A percentile compares a stretch with the other conserved stretches of the same genome.
These are phyloP conservation scores for Momotus momota DNA, from an alignment of 2,797 vertebrate species.

Conservation along the genomic window DNA sequence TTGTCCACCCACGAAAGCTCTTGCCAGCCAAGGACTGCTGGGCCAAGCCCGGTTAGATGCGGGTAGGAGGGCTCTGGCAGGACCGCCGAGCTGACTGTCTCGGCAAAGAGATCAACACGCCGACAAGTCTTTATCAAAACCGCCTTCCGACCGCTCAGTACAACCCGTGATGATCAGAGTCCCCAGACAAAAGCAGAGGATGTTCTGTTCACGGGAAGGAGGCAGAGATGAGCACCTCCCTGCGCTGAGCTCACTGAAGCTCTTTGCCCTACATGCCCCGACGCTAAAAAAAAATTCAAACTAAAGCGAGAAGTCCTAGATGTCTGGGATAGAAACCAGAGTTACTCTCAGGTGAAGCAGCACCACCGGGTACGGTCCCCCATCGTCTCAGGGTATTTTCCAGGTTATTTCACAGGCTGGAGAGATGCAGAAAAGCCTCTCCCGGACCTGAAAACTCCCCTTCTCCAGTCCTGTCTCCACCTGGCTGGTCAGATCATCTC, in stretches of 20 bases:
- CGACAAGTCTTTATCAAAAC: background rate
- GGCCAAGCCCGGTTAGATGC: background rate
- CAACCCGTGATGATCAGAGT: constrained; percentile 16
- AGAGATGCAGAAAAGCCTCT: background rate
- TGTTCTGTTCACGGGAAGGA: background rate
- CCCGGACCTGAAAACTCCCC: background rate
- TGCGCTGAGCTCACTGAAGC: background rate
- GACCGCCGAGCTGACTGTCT: background rate
- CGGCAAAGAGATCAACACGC: background rate
- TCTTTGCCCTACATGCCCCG: background rate
- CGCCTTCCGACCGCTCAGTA: background rate
- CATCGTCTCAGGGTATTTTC: background rate
- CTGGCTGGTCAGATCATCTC: accelerated
- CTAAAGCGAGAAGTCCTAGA: background rate
- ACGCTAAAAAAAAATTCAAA: background rate
- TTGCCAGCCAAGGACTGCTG: background rate
- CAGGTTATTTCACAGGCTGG: accelerated
- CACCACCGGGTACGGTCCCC: accelerated
- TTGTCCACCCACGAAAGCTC: background rate
- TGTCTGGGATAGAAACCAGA: background rate
- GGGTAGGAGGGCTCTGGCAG: background rate
- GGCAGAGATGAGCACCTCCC: background rate
- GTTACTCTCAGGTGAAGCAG: background rate
- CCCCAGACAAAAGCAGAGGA: constrained; percentile 5
- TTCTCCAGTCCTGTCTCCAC: background rate